Conservation (phyloP, 2,797 vertebrate species). For the Nyctibius grandis region DNA sequence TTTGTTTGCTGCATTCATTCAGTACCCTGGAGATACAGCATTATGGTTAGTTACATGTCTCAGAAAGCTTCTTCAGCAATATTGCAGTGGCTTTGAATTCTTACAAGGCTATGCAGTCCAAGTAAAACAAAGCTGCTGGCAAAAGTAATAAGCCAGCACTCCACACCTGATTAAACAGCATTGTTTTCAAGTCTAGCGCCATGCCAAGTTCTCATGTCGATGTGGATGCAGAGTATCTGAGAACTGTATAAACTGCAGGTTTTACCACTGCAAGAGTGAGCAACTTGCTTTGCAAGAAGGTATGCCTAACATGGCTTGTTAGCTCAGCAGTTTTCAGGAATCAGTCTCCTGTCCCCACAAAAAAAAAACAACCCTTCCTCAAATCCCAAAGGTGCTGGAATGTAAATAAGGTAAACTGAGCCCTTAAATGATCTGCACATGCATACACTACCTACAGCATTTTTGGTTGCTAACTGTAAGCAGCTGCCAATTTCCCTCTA, state of each 20-base stretch:
- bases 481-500: slow-evolving; percentile 61
- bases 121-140: slow-evolving; percentile 69
- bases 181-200: slow-evolving; percentile 34
- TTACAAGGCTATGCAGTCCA: slow-evolving; percentile 54
- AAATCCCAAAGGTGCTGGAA: slow-evolving; percentile 29
- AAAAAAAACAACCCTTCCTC: not conserved
- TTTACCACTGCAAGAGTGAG: not conserved
- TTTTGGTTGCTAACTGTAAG: slow-evolving; percentile 59
- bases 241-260: not conserved
- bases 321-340: not conserved
- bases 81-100: slow-evolving; percentile 48
- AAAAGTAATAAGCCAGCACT: slow-evolving; percentile 54
- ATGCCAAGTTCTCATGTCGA: slow-evolving; percentile 43
- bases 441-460: slow-evolving; percentile 53
- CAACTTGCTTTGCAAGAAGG: not conserved
- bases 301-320: not conserved
- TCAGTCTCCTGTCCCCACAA: not conserved
- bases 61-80: slow-evolving; percentile 51
- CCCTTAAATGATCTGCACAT: slow-evolving; percentile 40
- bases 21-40: slow-evolving; percentile 31
- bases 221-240: not conserved
- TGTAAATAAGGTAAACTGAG: slow-evolving; percentile 40
- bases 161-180: slow-evolving; percentile 69
- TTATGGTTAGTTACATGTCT: slow-evolving; percentile 59
- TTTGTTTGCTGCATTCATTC: slow-evolving; percentile 11